Evolutionary conservation across 2,113 vertebrate genomes (phyloP).

Genomic region (Zosterops japonicus): DNA sequence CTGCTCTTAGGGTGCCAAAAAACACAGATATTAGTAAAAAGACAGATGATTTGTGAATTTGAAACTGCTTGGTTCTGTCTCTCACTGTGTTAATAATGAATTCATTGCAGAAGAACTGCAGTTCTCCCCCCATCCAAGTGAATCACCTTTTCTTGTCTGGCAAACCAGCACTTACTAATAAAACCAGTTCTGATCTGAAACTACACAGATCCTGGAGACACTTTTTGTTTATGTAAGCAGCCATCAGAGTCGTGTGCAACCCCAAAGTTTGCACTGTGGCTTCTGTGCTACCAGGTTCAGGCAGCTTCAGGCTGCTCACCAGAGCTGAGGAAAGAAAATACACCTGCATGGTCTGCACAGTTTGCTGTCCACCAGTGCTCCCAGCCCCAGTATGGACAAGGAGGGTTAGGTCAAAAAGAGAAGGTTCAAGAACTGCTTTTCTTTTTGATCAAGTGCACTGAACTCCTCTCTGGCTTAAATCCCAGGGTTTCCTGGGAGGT

Average conservation of each 20-base stretch:
- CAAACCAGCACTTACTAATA: not conserved
- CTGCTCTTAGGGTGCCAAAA: constrained; percentile 55
- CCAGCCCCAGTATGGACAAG: not conserved
- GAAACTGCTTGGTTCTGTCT: constrained; percentile 49
- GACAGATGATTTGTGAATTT: constrained; percentile 64
- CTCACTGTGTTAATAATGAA: constrained; percentile 55
- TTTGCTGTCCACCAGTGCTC: not conserved
- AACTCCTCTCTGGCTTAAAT: not conserved
- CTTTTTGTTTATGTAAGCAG: not conserved
- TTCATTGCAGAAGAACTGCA: constrained; percentile 35
- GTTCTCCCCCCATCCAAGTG: not conserved
- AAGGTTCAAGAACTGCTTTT: not conserved
- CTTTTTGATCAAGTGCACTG: not conserved
- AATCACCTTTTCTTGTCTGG: not conserved
- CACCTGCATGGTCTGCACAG: not conserved
- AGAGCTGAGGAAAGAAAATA: not conserved
- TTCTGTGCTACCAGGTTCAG: not conserved
- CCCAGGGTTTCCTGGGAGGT: not conserved
- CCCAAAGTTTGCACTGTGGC: not conserved
- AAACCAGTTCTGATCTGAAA: not conserved
- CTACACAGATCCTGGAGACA: not conserved
- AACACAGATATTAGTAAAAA: constrained; percentile 56
- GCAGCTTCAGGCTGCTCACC: not conserved
- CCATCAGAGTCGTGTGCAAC: not conserved
- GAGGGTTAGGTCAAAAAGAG: not conserved